phyloP scores from a whole-genome alignment of 2,797 vertebrate genomes.

The Sarcoramphus papa region DNA sequence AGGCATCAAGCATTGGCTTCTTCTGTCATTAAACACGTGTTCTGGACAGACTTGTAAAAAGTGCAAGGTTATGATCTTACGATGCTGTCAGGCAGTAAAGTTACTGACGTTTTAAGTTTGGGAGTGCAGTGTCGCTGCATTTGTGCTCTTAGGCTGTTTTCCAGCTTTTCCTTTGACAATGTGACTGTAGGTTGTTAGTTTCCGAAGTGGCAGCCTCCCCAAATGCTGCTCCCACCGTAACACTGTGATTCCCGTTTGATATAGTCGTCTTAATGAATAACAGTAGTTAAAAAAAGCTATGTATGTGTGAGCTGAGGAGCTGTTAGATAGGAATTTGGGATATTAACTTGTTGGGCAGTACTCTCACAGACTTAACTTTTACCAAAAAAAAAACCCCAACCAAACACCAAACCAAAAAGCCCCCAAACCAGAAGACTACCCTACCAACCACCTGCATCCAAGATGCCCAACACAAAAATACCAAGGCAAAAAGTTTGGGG shows the following conservation, averaged over 20 bases:
- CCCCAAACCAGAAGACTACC: neutral
- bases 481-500: neutral
- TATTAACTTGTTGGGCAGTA: neutral
- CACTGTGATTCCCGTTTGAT: fast-evolving
- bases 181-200: neutral
- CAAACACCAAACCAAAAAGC: neutral
- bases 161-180: fast-evolving
- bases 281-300: neutral
- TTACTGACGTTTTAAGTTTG: fast-evolving
- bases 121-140: fast-evolving
- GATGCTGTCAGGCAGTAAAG: fast-evolving
- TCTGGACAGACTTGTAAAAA: neutral
- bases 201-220: neutral
- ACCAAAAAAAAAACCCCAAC: fast-evolving
- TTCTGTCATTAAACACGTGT: fast-evolving
- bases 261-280: fast-evolving
- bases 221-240: fast-evolving
- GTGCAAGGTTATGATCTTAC: fast-evolving
- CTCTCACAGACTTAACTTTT: neutral
- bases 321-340: neutral
- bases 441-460: neutral
- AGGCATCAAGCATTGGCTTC: fast-evolving
- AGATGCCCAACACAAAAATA: neutral
- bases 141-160: neutral
- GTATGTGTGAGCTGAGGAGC: neutral